Evolutionary conservation across 2,113 vertebrate genomes (phyloP).

Genomic region (Corvus hawaiiensis): DNA sequence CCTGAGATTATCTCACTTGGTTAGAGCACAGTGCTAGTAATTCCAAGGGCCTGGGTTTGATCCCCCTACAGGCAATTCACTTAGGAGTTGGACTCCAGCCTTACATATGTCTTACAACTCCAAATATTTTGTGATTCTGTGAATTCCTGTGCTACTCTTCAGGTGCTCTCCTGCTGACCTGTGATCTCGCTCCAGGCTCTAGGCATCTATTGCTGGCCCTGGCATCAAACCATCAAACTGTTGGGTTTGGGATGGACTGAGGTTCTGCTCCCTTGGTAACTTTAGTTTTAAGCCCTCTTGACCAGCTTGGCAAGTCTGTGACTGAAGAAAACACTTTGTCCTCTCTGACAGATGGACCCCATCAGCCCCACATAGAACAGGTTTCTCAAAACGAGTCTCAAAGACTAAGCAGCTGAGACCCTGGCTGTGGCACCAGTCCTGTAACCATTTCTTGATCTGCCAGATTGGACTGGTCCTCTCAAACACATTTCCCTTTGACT

Average conservation of each 20-base stretch:
- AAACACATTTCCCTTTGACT: neutral
- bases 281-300: neutral
- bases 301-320: neutral
- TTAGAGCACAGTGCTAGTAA: neutral
- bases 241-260: neutral
- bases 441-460: neutral
- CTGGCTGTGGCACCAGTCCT: neutral
- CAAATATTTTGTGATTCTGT: neutral
- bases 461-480: neutral
- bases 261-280: neutral
- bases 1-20: neutral
- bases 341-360: neutral
- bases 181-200: neutral
- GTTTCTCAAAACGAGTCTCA: neutral
- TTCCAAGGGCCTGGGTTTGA: neutral
- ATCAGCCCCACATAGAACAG: neutral
- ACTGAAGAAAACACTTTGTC: neutral
- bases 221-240: neutral
- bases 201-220: neutral
- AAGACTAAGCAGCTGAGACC: neutral
- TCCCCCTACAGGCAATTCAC: neutral
- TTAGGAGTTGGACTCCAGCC: neutral
- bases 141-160: neutral
- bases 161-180: neutral
- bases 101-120: neutral